Conservation (phyloP, 2,888 invertebrate genomes). For the Homarus gammarus region DNA sequence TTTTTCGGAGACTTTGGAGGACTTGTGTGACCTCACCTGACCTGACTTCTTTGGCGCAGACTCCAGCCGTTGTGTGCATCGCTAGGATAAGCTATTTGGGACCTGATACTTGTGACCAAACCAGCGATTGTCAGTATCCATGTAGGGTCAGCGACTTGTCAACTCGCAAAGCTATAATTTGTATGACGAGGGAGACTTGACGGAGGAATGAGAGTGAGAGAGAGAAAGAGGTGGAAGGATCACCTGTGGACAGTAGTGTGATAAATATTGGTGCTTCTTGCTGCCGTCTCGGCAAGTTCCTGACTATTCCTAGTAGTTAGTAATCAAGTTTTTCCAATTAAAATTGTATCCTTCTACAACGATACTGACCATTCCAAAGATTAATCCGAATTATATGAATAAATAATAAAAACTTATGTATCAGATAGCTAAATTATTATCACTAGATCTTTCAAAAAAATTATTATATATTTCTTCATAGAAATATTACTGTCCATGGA, state of each 20-base stretch:
- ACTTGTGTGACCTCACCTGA: conserved; percentile 35
- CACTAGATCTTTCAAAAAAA: neutral
- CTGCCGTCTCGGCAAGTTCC: conserved; percentile 20
- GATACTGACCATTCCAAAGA: no score
- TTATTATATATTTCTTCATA: neutral
- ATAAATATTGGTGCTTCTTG: conserved; percentile 58
- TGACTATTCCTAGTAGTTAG: conserved; percentile 39
- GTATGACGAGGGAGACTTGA: neutral
- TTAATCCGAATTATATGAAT: no score
- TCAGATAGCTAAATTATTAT: neutral
- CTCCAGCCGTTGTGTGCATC: conserved; percentile 62
- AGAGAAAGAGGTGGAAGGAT: neutral
- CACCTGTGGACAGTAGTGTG: conserved; percentile 48
- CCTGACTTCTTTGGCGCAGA: conserved; percentile 65
- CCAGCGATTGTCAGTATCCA: conserved; percentile 61
- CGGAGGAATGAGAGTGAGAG: neutral
- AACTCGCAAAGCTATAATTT: conserved; percentile 28
- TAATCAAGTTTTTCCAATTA: conserved; percentile 44
- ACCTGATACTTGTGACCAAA: conserved; percentile 71
- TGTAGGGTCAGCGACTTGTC: conserved; percentile 51
- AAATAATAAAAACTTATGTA: no score
- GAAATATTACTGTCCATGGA: neutral
- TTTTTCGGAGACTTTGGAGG: neutral
- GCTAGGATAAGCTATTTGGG: conserved; percentile 72
- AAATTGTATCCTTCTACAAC: conserved; percentile 33